Base-by-base conservation (phyloP, 1,140 invertebrate genomes). In the Rhopalosiphum maidis region DNA sequence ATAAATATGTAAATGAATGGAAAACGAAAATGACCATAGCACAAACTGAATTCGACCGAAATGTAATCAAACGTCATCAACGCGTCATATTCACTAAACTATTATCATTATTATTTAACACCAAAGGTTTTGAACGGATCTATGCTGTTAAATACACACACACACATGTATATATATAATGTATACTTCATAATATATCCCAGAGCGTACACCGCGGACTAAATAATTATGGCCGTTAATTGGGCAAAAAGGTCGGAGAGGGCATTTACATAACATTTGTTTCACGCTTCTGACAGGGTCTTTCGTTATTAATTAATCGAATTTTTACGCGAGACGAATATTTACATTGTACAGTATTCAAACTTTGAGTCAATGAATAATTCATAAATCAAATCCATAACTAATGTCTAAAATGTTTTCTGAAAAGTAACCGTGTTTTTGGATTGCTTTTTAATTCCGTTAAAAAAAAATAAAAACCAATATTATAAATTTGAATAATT, bases 281-380 rank as follows among this genome's bases (percentile, higher is more conserved):
- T 54, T 89, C 48, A 54, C n/a, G n/a, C 22, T 54, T 37, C 22
- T n/a, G 87, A 11, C 35, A 35, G 48, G n/a, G 60, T 37, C 5
- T n/a, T 23, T n/a, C 41, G 46, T 88, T 89, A 89, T 35, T 89
- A 89, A 89, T 89, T 89, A 89, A 89, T 54, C 87, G 48, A 51
- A 54, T 35, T 89, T 89, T 89, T 89, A 51, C 87, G 43, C 30
- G 21, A 89, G 7, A 54, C 87, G 48, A 89, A 54, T 89, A 89
- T 88, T 51, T 35, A 54, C 48, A 23, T 54, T 51, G 25, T 88
- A 0, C 22, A 23, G 11, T 7, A 3, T 54, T 35, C 48, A 51
- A 35, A 88, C 43, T 46, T 86, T n/a, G 22, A 54, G n/a, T 54
- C 35, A 22, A 55, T 89, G 48, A 89, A 89, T 89, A 89, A 89